Conservation (phyloP, 2,888 invertebrate species). For the Abrostola triplasia region DNA sequence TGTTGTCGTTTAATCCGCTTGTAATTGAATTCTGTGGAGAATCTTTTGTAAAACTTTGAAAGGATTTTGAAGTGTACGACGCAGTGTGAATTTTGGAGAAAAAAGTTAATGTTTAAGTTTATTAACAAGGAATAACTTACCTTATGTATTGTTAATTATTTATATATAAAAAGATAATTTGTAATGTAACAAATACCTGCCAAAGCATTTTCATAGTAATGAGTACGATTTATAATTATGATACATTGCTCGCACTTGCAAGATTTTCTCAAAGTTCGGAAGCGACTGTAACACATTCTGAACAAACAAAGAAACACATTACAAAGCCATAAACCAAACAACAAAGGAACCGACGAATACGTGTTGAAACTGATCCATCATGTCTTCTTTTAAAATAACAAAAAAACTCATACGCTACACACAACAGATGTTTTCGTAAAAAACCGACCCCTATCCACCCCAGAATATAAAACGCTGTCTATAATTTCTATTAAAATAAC, state of each 20-base stretch:
- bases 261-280: slow-evolving; percentile 71
- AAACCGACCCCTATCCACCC: slow-evolving; percentile 81
- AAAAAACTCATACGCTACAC: slow-evolving; percentile 82
- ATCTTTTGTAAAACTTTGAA: slow-evolving; percentile 52
- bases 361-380: slow-evolving; percentile 89
- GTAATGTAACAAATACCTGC: background rate
- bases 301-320: slow-evolving; percentile 88
- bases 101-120: slow-evolving; percentile 1
- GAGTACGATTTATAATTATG: slow-evolving; percentile 23
- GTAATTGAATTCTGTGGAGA: slow-evolving; percentile 71
- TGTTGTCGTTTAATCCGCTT: slow-evolving; percentile 78
- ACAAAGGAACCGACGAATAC: slow-evolving; percentile 86
- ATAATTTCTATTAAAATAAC: slow-evolving; percentile 83
- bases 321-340: slow-evolving; percentile 86
- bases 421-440: slow-evolving; percentile 87
- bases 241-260: slow-evolving; percentile 48
- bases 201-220: slow-evolving; percentile 16
- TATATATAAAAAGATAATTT: no score
- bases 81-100: slow-evolving; percentile 14
- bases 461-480: slow-evolving; percentile 72
- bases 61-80: slow-evolving; percentile 42
- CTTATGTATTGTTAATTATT: no score
- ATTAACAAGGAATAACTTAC: no score
- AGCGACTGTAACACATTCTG: slow-evolving; percentile 81
- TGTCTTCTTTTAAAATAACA: slow-evolving; percentile 88